A percentile compares a stretch with the other conserved stretches of the same genome.
Evolutionary conservation across 2,113 vertebrate genomes (phyloP).

Genomic region (Propithecus coquereli): DNA sequence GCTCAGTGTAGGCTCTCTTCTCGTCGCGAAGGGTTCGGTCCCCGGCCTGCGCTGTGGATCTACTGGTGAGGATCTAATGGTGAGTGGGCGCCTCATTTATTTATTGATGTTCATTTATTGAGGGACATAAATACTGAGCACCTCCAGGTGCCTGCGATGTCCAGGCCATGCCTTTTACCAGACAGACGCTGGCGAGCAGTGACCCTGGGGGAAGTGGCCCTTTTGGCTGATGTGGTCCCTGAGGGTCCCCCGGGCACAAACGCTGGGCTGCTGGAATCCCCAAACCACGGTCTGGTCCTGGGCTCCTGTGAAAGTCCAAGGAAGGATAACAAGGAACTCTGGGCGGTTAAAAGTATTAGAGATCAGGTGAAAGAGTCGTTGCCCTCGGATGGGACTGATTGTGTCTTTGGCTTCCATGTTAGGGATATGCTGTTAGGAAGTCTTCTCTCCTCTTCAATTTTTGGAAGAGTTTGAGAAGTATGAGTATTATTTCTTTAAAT

Average conservation of each 20-base stretch:
- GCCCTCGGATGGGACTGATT: accelerated
- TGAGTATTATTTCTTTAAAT: not conserved
- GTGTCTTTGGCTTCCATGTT: not conserved
- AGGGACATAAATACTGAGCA: not conserved
- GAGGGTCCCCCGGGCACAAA: not conserved
- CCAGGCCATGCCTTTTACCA: not conserved
- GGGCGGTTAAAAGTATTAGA: not conserved
- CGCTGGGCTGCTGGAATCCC: not conserved
- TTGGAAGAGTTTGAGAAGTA: not conserved
- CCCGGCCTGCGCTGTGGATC: accelerated
- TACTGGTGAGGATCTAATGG: too few relatives aligned
- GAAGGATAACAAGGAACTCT: not conserved
- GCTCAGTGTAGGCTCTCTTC: not conserved
- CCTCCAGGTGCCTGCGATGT: not conserved
- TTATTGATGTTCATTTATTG: not conserved
- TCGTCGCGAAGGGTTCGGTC: not conserved
- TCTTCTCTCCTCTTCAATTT: not conserved
- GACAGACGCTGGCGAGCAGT: not conserved
- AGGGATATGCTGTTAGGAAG: not conserved
- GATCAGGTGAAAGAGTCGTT: too few relatives aligned
- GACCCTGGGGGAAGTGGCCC: not conserved
- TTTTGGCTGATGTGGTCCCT: not conserved
- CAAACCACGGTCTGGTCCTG: not conserved
- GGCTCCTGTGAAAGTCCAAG: not conserved
- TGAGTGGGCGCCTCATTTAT: too few relatives aligned